These are phyloP conservation scores for Megaceryle maxima DNA, from an alignment of 2,113 vertebrate species.

Conservation along the genomic window DNA sequence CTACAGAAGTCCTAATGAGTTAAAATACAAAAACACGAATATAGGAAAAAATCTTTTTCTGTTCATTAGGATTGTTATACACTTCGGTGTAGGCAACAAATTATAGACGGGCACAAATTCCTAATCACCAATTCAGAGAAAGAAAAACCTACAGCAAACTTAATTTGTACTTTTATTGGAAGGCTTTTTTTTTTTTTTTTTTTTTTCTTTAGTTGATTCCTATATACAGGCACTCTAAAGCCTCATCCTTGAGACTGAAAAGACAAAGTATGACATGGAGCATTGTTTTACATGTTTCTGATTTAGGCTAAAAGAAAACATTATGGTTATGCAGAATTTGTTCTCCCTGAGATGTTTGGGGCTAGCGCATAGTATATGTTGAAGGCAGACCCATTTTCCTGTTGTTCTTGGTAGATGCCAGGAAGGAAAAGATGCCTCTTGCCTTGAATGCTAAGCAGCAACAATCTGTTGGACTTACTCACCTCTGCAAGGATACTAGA, in stretches of 20 bases:
- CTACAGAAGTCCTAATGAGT: not conserved
- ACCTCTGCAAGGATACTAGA: not conserved
- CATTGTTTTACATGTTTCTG: not conserved
- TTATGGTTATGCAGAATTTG: not conserved
- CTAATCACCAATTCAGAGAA: not conserved
- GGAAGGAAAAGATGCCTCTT: not conserved
- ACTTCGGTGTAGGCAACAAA: not conserved
- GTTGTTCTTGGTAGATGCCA: fast-evolving
- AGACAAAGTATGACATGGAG: not conserved
- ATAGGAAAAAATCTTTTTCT: not conserved
- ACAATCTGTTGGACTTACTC: not conserved
- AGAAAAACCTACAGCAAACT: not conserved
- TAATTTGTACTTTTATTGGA: not conserved
- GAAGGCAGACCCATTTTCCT: not conserved
- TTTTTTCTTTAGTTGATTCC: not conserved
- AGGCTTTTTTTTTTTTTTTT: not conserved
- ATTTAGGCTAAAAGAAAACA: not conserved
- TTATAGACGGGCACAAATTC: not conserved
- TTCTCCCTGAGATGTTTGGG: not conserved
- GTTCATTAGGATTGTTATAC: not conserved
- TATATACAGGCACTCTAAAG: not conserved
- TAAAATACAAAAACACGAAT: not conserved
- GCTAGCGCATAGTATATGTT: not conserved
- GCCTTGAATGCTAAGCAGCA: not conserved
- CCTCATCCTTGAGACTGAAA: not conserved